Base-by-base conservation (phyloP, 2,888 invertebrate genomes). In the Drosophila atroscutellata region DNA sequence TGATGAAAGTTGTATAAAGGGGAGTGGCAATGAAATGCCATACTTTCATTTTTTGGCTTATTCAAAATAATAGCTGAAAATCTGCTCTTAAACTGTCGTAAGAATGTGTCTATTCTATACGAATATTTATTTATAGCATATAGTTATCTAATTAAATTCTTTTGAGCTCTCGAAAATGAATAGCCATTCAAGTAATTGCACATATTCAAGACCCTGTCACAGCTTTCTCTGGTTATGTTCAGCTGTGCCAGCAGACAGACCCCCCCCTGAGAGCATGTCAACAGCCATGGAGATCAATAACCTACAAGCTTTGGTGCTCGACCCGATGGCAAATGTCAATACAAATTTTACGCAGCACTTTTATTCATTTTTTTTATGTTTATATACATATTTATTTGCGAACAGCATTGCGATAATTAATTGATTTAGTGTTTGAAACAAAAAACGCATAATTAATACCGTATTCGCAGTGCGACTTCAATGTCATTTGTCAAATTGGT, bases 391-490 rank as follows among this genome's bases (percentile, higher is more conserved):
- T 84, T 37, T 60, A 49, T 52, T 59, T 24, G 42, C 9, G 32
- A 42, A 56, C 49, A 68, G 51, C 11, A 60, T 47, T 26, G 60
- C 64, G 59, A 69, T 90, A 88, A 90, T 88, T 88, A 88, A 88
- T 88, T 90, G 84, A 78, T 79, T 80, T 77, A 65, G 18, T 26
- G 71, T 65, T 69, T 62, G 65, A 55, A 70, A 72, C 66, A 64
- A 28, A 39, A 79, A 81, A 70, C 67, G 84, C 64, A 76, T 78
- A 77, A 80, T 83, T 81, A 86, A 86, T 81, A 72, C 75, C 60
- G 58, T 73, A 76, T 74, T 75, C 54, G 67, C 62, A 68, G 20
- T 45, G 62, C 42, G 34, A 59, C 49, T 54, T 42, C 28, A 47
- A 51, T 51, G 75, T 51, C 75, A 66, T 73, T 81, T 67, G 60